Percentiles rank a stretch among this genome's conserved stretches.
Conservation (phyloP, 2,113 vertebrate species). For the Boleophthalmus pectinirostris region DNA sequence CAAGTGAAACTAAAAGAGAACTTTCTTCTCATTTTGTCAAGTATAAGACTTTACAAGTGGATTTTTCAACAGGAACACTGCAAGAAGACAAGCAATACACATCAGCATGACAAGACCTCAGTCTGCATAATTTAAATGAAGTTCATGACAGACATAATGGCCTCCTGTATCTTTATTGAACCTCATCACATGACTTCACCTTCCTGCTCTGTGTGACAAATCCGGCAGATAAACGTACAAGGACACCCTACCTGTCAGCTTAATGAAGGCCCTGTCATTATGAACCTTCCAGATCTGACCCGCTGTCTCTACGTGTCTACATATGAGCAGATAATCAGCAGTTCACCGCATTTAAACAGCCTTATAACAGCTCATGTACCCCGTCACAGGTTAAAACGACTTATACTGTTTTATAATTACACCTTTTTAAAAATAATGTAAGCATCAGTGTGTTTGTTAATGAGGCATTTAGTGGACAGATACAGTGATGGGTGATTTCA, state of each 20-base stretch:
- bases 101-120: not conserved
- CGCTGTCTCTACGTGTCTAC: not conserved
- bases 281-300: not conserved
- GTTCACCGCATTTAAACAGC: not conserved
- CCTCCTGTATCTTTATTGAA: slow-evolving; percentile 9
- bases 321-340: not conserved
- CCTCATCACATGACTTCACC: not conserved
- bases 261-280: slow-evolving; percentile 9
- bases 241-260: slow-evolving; percentile 12
- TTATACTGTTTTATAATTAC: not conserved
- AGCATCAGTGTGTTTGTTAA: not conserved
- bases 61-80: not conserved
- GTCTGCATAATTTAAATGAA: not conserved
- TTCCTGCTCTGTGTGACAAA: not conserved
- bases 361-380: not conserved
- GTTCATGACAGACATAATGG: not conserved
- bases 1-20: not conserved
- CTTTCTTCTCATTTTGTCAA: not conserved
- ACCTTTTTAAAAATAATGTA: not conserved
- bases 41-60: not conserved
- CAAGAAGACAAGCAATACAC: not conserved
- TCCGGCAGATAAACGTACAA: not conserved
- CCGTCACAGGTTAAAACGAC: not conserved
- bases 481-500: not conserved
- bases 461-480: not conserved